Evolutionary conservation across 2,797 vertebrate species (phyloP).

Genomic region (Peromyscus eremicus): DNA sequence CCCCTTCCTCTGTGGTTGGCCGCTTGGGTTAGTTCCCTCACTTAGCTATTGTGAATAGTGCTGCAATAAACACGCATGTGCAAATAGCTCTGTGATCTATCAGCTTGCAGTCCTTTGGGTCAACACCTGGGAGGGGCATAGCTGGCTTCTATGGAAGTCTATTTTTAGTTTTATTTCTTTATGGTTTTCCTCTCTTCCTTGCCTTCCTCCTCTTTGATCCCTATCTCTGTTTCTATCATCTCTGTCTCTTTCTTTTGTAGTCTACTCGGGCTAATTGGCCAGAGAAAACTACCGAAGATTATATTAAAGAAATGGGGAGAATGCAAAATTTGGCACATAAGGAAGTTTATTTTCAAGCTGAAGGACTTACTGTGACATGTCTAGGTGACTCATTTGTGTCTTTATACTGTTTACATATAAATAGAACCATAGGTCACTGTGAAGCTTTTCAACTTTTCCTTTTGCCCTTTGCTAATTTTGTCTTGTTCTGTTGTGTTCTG

Average conservation of each 20-base stretch:
- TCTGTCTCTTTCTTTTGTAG: background rate
- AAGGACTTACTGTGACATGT: slow-evolving; percentile 37
- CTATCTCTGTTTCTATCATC: background rate
- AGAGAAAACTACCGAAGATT: slow-evolving; percentile 40
- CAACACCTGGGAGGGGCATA: background rate
- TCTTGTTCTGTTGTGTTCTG: slow-evolving; percentile 2
- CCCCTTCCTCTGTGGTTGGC: background rate
- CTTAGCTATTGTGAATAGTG: background rate
- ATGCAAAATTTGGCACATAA: background rate
- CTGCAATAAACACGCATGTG: background rate
- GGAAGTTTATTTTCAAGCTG: slow-evolving; percentile 28
- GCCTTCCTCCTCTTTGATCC: background rate
- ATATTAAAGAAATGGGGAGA: background rate
- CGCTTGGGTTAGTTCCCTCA: background rate
- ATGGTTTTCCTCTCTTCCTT: background rate
- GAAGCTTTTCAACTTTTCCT: slow-evolving; percentile 38
- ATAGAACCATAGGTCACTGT: background rate
- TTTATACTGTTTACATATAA: slow-evolving; percentile 51
- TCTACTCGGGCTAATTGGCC: slow-evolving; percentile 15
- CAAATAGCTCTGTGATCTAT: slow-evolving; percentile 8
- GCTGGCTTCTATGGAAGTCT: background rate
- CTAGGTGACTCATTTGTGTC: slow-evolving; percentile 46
- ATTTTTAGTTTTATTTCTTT: slow-evolving; percentile 52
- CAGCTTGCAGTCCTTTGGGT: background rate
- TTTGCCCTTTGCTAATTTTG: background rate